Conservation (phyloP, 2,113 vertebrate species). For the Xiphias gladius region DNA sequence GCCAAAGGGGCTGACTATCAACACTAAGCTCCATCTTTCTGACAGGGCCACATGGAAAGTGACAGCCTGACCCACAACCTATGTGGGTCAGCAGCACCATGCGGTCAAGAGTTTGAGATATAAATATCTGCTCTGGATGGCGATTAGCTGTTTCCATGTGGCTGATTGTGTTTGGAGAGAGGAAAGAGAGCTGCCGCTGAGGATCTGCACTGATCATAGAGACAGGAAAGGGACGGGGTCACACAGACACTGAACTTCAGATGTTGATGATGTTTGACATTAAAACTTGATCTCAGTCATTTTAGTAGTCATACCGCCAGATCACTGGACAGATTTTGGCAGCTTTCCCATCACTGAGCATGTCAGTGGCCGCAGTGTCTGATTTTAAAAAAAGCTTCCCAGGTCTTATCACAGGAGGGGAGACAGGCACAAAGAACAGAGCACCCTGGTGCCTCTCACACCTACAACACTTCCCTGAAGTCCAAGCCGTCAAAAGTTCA, state of each 20-base stretch:
- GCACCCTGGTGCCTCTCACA: constrained; percentile 11
- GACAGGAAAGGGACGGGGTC: constrained; percentile 15
- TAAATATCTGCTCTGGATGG: constrained; percentile 21
- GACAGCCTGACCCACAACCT: constrained; percentile 50
- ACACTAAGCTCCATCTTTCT: constrained; percentile 32
- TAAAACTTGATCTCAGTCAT: constrained; percentile 43
- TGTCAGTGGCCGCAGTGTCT: constrained; percentile 14
- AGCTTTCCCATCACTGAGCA: constrained; percentile 8
- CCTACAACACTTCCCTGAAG: constrained; percentile 11
- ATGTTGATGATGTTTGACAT: constrained; percentile 60
- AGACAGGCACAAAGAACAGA: constrained; percentile 8
- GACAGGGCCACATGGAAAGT: constrained; percentile 50
- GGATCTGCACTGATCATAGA: constrained; percentile 28
- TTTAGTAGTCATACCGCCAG: not conserved
- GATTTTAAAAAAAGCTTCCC: constrained; percentile 42
- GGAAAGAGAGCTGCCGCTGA: not conserved
- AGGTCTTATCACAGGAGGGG: constrained; percentile 41
- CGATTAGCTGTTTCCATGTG: constrained; percentile 35
- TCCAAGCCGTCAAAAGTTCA: not conserved
- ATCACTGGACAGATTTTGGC: constrained; percentile 12
- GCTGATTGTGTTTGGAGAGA: constrained; percentile 40
- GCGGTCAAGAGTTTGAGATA: constrained; percentile 24
- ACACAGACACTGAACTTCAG: constrained; percentile 3
- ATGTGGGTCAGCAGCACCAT: constrained; percentile 47
- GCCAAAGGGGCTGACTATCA: constrained; percentile 30